phyloP scores from a whole-genome alignment of 2,888 invertebrate genomes.

The Priocnemis perturbator region DNA sequence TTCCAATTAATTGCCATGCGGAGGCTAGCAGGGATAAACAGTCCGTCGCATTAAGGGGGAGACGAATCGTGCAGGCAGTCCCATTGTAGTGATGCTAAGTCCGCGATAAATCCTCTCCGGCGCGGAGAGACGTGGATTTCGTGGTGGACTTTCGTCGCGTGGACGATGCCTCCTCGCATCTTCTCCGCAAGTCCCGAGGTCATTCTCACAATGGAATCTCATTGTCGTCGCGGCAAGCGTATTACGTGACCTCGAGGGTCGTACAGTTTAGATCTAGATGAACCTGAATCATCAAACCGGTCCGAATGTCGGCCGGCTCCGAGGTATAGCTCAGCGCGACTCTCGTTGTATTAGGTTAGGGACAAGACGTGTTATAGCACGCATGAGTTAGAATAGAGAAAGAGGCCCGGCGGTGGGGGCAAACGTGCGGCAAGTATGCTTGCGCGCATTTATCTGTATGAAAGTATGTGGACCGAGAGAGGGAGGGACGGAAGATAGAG shows the following conservation, averaged over 20 bases:
- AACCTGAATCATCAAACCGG: slow-evolving; percentile 70
- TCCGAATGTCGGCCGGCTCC: slow-evolving; percentile 50
- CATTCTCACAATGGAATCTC: slow-evolving; percentile 21
- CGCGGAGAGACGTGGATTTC: too few species aligned
- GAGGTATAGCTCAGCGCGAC: slow-evolving; percentile 57
- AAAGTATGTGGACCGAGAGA: background rate
- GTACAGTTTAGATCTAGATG: slow-evolving; percentile 65
- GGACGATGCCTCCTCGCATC: too few species aligned
- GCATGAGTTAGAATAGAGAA: slow-evolving; percentile 64
- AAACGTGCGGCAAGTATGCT: slow-evolving; percentile 15
- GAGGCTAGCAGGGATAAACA: too few species aligned
- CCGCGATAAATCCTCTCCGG: too few species aligned
- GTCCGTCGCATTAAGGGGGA: too few species aligned
- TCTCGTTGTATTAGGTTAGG: slow-evolving; percentile 72
- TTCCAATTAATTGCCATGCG: too few species aligned
- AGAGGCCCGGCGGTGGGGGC: slow-evolving; percentile 28
- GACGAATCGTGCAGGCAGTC: too few species aligned
- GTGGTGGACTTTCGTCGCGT: too few species aligned
- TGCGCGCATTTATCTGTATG: background rate
- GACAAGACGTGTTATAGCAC: slow-evolving; percentile 62
- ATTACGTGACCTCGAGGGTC: slow-evolving; percentile 49
- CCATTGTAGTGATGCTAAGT: too few species aligned
- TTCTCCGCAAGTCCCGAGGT: too few species aligned
- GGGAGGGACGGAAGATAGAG: background rate
- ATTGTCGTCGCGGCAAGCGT: slow-evolving; percentile 40